Percentiles rank a stretch among this genome's conserved stretches.
Conservation (phyloP, 2,888 invertebrate species). For the Melanophora roralis region DNA sequence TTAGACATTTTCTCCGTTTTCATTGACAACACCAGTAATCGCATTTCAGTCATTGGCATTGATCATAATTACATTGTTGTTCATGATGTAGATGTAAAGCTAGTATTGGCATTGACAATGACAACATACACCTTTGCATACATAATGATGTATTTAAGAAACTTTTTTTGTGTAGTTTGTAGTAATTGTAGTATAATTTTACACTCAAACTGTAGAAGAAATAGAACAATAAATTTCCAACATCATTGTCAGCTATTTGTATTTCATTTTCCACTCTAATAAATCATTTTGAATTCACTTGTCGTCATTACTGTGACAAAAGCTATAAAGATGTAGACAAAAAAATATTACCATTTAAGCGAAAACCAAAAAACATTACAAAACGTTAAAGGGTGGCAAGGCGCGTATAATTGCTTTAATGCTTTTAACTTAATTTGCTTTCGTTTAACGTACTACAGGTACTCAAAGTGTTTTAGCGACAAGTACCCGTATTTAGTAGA, state of each 20-base stretch:
- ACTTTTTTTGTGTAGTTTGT: background rate
- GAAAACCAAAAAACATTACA: background rate
- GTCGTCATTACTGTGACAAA: constrained; percentile 59
- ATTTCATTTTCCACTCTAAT: constrained; percentile 68
- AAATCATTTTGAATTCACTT: constrained; percentile 66
- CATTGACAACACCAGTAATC: constrained; percentile 40
- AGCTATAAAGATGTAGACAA: constrained; percentile 44
- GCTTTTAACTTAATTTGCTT: constrained; percentile 10
- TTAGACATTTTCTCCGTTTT: constrained; percentile 8
- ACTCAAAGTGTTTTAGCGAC: constrained; percentile 6
- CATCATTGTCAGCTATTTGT: constrained; percentile 68
- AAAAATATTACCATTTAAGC: background rate
- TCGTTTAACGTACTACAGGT: background rate
- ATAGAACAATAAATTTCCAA: constrained; percentile 66
- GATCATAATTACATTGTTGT: constrained; percentile 25
- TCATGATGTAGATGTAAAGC: too few relatives aligned
- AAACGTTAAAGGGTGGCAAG: constrained; percentile 21
- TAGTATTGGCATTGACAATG: constrained; percentile 60
- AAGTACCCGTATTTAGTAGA: background rate
- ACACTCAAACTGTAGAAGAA: constrained; percentile 33
- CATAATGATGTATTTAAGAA: background rate
- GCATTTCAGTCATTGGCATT: constrained; percentile 48
- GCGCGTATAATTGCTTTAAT: background rate
- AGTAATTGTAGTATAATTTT: constrained; percentile 34
- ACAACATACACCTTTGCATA: too few relatives aligned